Percentiles rank a stretch among this genome's conserved stretches.
phyloP scores from a whole-genome alignment of 2,113 vertebrate genomes.

The Muntiacus reevesi region DNA sequence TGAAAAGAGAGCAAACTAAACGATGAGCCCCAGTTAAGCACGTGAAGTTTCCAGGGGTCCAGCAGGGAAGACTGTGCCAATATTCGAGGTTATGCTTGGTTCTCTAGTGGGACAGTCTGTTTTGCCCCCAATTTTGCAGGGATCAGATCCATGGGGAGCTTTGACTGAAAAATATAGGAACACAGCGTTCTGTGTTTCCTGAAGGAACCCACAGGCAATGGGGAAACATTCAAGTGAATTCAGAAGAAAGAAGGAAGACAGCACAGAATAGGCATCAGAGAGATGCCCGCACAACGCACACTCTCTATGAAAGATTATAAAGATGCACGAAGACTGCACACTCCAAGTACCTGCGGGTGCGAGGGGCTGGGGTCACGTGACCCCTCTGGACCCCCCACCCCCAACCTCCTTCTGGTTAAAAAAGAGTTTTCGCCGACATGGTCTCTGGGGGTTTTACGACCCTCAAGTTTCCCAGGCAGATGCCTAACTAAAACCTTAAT shows the following conservation, averaged over 20 bases:
- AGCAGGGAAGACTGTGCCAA: neutral
- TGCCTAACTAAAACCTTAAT: neutral
- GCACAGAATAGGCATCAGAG: fast-evolving
- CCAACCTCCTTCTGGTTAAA: neutral
- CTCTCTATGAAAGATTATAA: fast-evolving
- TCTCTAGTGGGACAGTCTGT: neutral
- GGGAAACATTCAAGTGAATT: neutral
- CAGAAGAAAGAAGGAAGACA: neutral
- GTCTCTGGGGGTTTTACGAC: neutral
- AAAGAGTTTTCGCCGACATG: fast-evolving
- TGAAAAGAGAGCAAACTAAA: neutral
- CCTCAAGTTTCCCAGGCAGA: neutral
- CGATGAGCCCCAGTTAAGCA: fast-evolving
- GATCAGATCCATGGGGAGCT: neutral
- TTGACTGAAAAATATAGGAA: neutral
- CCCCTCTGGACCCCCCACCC: neutral
- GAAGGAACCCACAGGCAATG: fast-evolving
- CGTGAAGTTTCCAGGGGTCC: neutral
- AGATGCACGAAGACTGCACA: fast-evolving
- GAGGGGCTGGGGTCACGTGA: too few species aligned
- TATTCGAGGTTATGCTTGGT: neutral
- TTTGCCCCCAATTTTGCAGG: neutral
- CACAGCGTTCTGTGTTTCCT: fast-evolving
- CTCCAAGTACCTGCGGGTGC: fast-evolving
- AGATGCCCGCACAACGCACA: neutral